These are phyloP conservation scores for Scaptodrosophila latifasciaeformis DNA, from an alignment of 2,888 invertebrate genomes.

Conservation along the genomic window DNA sequence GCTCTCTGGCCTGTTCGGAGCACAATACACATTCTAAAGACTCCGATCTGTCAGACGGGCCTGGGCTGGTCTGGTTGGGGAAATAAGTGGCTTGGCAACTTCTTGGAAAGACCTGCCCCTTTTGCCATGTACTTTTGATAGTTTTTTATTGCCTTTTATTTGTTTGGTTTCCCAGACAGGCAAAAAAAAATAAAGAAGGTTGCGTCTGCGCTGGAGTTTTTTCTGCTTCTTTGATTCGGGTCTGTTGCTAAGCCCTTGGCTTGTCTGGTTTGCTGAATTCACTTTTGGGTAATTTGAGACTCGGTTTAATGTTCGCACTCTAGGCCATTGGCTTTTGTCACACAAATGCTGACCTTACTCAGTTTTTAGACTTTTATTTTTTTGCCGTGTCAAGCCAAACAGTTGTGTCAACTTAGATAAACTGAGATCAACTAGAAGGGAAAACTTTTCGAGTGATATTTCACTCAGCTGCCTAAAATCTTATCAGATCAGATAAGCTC, in stretches of 20 bases:
- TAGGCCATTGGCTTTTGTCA: slow-evolving; percentile 47
- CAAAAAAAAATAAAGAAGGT: no score
- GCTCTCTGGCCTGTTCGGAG: slow-evolving; percentile 24
- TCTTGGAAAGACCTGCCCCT: slow-evolving; percentile 45
- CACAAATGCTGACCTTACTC: background rate
- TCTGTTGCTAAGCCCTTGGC: slow-evolving; percentile 45
- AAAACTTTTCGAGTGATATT: no score
- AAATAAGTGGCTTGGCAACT: slow-evolving; percentile 47
- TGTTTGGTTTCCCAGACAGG: slow-evolving; percentile 30
- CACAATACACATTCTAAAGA: slow-evolving; percentile 6
- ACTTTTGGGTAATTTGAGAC: slow-evolving; percentile 44
- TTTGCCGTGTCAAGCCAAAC: no score
- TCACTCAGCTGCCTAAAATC: no score
- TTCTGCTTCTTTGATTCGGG: background rate
- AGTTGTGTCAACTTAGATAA: no score
- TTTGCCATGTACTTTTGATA: slow-evolving; percentile 30
- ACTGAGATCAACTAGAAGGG: no score
- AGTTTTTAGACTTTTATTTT: no score
- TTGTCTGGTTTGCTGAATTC: background rate
- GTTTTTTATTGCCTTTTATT: slow-evolving; percentile 44
- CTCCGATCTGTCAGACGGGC: background rate
- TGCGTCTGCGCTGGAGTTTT: no score
- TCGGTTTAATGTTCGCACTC: slow-evolving; percentile 10
- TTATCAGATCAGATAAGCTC: no score
- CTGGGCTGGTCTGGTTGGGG: no score